Percentiles rank a stretch among this genome's conserved stretches.
These are phyloP conservation scores for Sphaerophoria taeniata DNA, from an alignment of 2,888 invertebrate species.

Conservation along the genomic window DNA sequence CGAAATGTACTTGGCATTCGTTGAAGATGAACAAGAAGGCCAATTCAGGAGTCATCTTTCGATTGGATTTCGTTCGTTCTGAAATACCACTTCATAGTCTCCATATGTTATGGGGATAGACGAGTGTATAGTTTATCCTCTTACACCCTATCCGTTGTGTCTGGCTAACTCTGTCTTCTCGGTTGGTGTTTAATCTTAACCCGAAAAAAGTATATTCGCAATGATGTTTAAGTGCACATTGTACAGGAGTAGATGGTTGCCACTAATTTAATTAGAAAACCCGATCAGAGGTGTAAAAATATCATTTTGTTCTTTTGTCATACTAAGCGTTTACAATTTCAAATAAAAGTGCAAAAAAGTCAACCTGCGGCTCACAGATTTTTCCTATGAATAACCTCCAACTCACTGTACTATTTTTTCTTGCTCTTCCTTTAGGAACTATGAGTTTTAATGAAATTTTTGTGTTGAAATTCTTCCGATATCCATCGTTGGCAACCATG, in stretches of 20 bases:
- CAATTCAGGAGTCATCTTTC: constrained; percentile 61
- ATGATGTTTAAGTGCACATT: constrained; percentile 42
- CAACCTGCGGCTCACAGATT: no score
- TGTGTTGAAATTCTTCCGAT: background rate
- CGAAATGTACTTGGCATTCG: constrained; percentile 59
- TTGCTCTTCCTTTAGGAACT: no score
- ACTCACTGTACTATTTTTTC: no score
- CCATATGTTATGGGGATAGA: background rate
- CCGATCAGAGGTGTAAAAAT: no score
- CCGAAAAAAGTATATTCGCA: constrained; percentile 53
- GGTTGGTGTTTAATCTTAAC: background rate
- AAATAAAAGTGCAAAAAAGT: no score
- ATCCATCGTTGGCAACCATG: background rate
- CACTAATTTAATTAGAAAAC: background rate
- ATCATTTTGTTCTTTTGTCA: background rate
- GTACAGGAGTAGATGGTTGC: constrained; percentile 10
- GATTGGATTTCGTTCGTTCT: constrained; percentile 44
- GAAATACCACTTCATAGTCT: constrained; percentile 59
- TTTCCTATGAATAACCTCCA: no score
- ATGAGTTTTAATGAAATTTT: background rate
- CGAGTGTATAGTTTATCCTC: background rate
- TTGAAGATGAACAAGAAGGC: constrained; percentile 62
- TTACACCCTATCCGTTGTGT: background rate
- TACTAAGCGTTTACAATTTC: no score
- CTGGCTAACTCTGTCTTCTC: background rate